These are phyloP conservation scores for Nymphalis polychloros DNA, from an alignment of 2,888 invertebrate species.

Conservation along the genomic window DNA sequence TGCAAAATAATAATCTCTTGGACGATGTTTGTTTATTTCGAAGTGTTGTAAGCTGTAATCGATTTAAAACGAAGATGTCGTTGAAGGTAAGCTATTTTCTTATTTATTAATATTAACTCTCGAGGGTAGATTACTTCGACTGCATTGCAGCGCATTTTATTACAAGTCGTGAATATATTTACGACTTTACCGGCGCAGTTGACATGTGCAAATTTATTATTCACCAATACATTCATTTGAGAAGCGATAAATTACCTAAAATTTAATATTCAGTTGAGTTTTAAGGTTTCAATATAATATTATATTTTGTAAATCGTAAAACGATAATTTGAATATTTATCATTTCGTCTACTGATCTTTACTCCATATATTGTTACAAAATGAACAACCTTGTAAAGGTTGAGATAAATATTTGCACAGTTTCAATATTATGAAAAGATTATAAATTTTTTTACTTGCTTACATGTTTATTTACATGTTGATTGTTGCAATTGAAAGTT, in stretches of 20 bases:
- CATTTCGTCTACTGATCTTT: too few species aligned
- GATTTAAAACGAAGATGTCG: constrained; percentile 33
- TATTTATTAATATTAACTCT: constrained; percentile 11
- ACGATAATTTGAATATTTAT: too few species aligned
- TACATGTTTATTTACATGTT: too few species aligned
- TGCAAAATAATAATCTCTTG: constrained; percentile 22
- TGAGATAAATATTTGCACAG: too few species aligned
- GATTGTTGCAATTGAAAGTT: too few species aligned
- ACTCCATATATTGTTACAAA: too few species aligned
- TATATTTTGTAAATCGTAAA: too few species aligned
- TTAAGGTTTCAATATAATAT: too few species aligned
- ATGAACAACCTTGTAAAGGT: too few species aligned
- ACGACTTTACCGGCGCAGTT: constrained; percentile 5
- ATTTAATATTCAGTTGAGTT: neutral
- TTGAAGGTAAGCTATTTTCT: constrained; percentile 33
- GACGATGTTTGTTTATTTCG: constrained; percentile 32
- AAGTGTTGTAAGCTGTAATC: constrained; percentile 23
- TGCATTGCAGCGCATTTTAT: constrained; percentile 28
- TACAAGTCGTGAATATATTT: constrained; percentile 14
- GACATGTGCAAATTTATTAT: constrained; percentile 7
- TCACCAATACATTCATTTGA: neutral
- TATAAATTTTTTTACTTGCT: too few species aligned
- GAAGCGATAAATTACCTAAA: neutral
- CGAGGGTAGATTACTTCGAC: constrained; percentile 18
- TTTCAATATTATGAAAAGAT: too few species aligned